Conservation (phyloP, 2,888 invertebrate species). For the Antheraea assamensis region DNA sequence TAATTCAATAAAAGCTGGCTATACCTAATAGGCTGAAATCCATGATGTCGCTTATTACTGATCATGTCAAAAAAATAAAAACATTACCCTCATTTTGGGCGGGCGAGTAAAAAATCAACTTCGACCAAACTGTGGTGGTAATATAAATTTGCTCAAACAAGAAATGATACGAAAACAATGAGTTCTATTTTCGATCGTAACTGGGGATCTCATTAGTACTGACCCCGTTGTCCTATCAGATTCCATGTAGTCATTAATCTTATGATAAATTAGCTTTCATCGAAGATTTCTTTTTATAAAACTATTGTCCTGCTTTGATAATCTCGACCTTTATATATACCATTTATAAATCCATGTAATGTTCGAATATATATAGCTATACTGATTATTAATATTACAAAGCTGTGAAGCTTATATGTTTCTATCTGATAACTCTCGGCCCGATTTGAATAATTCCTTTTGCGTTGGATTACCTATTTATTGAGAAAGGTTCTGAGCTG, state of each 20-base stretch:
- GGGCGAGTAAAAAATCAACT: neutral
- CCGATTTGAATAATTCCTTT: too few species aligned
- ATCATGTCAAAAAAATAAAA: neutral
- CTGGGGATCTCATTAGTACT: slow-evolving; percentile 6
- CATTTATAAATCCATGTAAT: too few species aligned
- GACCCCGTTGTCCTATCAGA: slow-evolving; percentile 11
- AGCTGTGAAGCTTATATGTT: too few species aligned
- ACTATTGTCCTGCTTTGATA: slow-evolving; percentile 1
- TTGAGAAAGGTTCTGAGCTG: too few species aligned
- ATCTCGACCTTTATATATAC: neutral
- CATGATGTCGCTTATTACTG: too few species aligned
- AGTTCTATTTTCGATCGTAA: slow-evolving; percentile 7
- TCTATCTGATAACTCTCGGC: too few species aligned
- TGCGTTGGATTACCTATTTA: too few species aligned
- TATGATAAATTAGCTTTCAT: slow-evolving; percentile 9
- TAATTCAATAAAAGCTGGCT: too few species aligned
- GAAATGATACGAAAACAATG: neutral
- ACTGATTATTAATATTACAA: too few species aligned
- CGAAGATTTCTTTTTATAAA: slow-evolving; percentile 8
- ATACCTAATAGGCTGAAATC: too few species aligned
- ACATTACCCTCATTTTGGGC: neutral
- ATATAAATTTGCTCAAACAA: slow-evolving; percentile 4
- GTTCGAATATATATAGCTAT: too few species aligned
- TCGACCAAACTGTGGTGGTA: neutral
- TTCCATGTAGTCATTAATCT: neutral